Evolutionary conservation across 2,888 invertebrate genomes (phyloP).

Genomic region (Abscondita cerata): DNA sequence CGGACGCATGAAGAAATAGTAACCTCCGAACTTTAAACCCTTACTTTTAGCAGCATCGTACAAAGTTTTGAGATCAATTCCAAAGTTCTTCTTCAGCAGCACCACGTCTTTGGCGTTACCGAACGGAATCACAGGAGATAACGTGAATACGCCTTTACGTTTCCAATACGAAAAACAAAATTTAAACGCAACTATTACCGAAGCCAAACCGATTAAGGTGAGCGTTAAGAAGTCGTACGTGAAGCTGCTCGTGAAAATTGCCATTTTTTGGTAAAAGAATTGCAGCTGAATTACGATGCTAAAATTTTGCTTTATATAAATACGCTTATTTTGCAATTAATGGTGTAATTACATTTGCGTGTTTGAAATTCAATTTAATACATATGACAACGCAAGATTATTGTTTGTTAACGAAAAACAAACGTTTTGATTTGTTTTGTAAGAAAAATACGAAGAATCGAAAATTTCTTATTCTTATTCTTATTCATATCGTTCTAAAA

Average conservation of each 20-base stretch:
- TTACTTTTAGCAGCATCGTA: not conserved
- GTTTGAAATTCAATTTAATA: too few relatives aligned
- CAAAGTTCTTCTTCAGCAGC: not conserved
- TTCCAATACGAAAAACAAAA: conserved; percentile 46
- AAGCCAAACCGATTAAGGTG: not conserved
- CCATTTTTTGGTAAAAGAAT: not conserved
- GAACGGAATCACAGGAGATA: conserved; percentile 46
- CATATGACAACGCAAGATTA: too few relatives aligned
- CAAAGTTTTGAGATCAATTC: not conserved
- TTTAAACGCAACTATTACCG: not conserved
- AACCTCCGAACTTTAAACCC: conserved; percentile 36
- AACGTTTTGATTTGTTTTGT: too few relatives aligned
- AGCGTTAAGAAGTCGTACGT: not conserved
- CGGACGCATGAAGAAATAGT: conserved; percentile 37
- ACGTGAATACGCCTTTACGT: conserved; percentile 40
- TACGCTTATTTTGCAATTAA: too few relatives aligned
- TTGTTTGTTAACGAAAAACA: too few relatives aligned
- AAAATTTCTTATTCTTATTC: too few relatives aligned
- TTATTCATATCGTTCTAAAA: too few relatives aligned
- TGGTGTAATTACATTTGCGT: too few relatives aligned
- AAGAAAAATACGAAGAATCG: too few relatives aligned
- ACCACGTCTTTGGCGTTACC: conserved; percentile 43
- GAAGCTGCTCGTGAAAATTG: not conserved
- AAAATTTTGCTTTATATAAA: too few relatives aligned
- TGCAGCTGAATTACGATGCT: too few relatives aligned